A percentile compares a stretch with the other conserved stretches of the same genome.
These are phyloP conservation scores for Amaurobius ferox DNA, from an alignment of 2,888 invertebrate species.

Conservation along the genomic window DNA sequence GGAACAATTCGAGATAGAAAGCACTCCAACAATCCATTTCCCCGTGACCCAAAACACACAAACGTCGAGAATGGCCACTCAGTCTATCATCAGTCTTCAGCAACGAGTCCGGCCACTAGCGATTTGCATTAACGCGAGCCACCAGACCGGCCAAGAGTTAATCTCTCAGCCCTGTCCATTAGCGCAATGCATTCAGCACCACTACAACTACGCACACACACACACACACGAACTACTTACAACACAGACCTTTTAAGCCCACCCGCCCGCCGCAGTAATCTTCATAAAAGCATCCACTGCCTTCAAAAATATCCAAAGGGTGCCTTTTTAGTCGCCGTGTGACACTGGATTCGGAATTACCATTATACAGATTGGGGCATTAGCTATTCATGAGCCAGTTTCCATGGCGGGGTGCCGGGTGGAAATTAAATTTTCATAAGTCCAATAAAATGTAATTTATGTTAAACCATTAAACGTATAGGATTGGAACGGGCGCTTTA, in stretches of 20 bases:
- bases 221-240: conserved; percentile 10
- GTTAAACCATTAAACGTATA: conserved; percentile 71
- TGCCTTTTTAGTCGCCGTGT: conserved; percentile 40
- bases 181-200: conserved; percentile 19
- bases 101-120: conserved; percentile 29
- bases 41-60: conserved; percentile 5
- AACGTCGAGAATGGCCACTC: conserved; percentile 16
- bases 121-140: conserved; percentile 66
- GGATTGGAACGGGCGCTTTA: conserved; percentile 52
- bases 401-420: conserved; percentile 22
- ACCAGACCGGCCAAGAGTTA: conserved; percentile 60
- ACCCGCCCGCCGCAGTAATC: conserved; percentile 58
- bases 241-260: conserved; percentile 41
- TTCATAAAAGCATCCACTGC: conserved; percentile 62
- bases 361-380: conserved; percentile 71
- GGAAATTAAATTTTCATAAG: conserved; percentile 72
- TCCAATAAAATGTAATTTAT: conserved; percentile 73
- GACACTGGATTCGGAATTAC: conserved; percentile 55
- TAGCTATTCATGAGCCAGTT: conserved; percentile 60
- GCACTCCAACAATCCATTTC: conserved; percentile 9
- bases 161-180: conserved; percentile 66
- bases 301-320: conserved; percentile 55
- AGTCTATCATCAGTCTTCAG: conserved; percentile 6
- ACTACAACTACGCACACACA: conserved; percentile 23
- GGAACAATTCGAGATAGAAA: conserved; percentile 12